Base-by-base conservation (phyloP, 2,113 vertebrate species). In the Rattus rattus region DNA sequence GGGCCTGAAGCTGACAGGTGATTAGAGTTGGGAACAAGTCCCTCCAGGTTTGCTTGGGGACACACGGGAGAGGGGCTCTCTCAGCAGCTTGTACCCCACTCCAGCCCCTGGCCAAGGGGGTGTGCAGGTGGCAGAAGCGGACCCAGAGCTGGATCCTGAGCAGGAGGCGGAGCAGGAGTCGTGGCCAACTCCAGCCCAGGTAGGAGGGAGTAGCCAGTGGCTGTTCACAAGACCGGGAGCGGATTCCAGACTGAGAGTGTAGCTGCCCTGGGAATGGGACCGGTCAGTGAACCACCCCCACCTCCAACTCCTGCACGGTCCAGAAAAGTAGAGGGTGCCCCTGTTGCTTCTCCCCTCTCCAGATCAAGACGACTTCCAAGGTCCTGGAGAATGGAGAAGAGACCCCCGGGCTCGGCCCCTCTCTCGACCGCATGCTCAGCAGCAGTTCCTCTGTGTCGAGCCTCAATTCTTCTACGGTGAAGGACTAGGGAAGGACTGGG, bases 391-490 rank as follows among this genome's bases (percentile, higher is more conserved):
- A 98, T 0, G 96, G 98, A 84, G 92, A 97, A 26, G 96, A 94
- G 83, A 43, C 75, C 52, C 39, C 63, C 8, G 61, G 59, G 20
- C 30, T 76, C 12, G 49, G 67, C 1, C 80, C 70, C 33, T 96
- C 65, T 47, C 97, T 73, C 2, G 72, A 92, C 85, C 85, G 92
- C 67, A 96, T 97, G 97, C 97, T 99, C 90, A 99, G 98, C 98
- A 97, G 98, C 93, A 98, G 99, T 97, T 99, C 99, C 94, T 99
- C 99, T 0, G 95, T 98, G 56, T 98, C 98, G 98, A 99, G 99
- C 94, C 98, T 99, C 95, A 98, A 98, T 91, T 99, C 99, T 95
- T 98, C 98, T 97, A 98, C 98, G 94, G 98, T 99, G 95, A 22
- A 54, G 56, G 19, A 22, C 26, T 70, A 65, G 52, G 56, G 73